These are phyloP conservation scores for Nycticryphes semicollaris DNA, from an alignment of 2,113 vertebrate genomes.

Conservation along the genomic window DNA sequence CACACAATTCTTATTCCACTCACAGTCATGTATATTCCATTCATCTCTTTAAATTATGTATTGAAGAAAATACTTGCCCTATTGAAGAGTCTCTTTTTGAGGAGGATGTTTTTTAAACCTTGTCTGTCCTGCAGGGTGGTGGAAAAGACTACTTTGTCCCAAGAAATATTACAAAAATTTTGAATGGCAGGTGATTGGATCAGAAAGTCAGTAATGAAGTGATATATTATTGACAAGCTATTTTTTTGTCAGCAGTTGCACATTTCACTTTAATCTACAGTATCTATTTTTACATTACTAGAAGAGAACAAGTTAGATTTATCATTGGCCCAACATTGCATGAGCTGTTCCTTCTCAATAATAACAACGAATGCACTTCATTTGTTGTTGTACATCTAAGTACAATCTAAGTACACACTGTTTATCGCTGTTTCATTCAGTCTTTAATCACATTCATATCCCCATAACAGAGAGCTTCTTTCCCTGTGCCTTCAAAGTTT, in stretches of 20 bases:
- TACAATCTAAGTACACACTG: not conserved
- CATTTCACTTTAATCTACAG: not conserved
- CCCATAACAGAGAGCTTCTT: constrained; percentile 18
- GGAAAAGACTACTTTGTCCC: not conserved
- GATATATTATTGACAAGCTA: not conserved
- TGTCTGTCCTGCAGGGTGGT: not conserved
- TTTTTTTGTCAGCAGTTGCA: not conserved
- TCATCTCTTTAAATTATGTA: not conserved
- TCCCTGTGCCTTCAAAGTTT: not conserved
- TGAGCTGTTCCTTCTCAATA: constrained; percentile 18
- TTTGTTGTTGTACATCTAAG: not conserved
- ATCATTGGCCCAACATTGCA: not conserved
- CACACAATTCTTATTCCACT: not conserved
- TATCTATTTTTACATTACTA: not conserved
- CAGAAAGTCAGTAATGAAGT: not conserved
- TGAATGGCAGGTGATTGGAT: not conserved
- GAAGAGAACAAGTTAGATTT: not conserved
- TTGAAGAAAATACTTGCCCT: not conserved
- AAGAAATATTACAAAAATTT: not conserved
- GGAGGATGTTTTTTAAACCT: not conserved
- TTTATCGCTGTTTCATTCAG: constrained; percentile 38
- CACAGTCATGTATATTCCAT: not conserved
- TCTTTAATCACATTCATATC: constrained; percentile 24
- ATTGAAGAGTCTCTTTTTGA: not conserved
- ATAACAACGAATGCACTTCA: not conserved